Base-by-base conservation (phyloP, 2,113 vertebrate species). In the Glareola pratincola region DNA sequence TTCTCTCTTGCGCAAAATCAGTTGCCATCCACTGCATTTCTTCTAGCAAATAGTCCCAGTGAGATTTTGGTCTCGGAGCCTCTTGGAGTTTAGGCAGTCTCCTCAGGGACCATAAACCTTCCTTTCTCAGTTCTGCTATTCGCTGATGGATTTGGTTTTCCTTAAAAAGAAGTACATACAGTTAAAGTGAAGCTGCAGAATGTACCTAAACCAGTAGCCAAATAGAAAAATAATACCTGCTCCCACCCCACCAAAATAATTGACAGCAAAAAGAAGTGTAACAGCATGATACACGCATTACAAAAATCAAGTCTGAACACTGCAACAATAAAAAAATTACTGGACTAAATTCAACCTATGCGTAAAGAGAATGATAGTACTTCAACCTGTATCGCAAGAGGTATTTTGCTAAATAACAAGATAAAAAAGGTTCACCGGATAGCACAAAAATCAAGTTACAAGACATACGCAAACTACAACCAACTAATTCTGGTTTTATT, bases 21-120 rank as follows among this genome's bases (percentile, higher is more conserved):
- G 99, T 99, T 45, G 99, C 99, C 99, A 99, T 99, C 99, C 99
- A 99, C 94, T 99, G 99, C 99, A 99, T 99, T 97, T 99, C 99
- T 96, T 99, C 99, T 92, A 99, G 97, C 79, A 99, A 98, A 90
- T 99, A 99, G 97, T 99, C 99, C 99, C 99, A 99, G 27, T 99
- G 99, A 11, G 99, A 99, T 82, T 99, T 99, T 68, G 99, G 98
- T 77, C 99, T 98, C 2, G 98, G 98, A 37, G 99, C 97, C 92
- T 99, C 99, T 92, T 99, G 98, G 36, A 99, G 99, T 80, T 99
- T 99, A 9, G 99, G 99, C 39, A 99, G 97, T 37, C 99, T 96
- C 90, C 99, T 98, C 50, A 98, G 97, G 4, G 99, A 99, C 99
- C 99, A 99, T 47, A 99, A 98, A 34, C 99, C 99, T 94, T 99